A percentile compares a stretch with the other conserved stretches of the same genome.
Evolutionary conservation across 2,797 vertebrate genomes (phyloP).

Genomic region (Halcyon smyrnensis): DNA sequence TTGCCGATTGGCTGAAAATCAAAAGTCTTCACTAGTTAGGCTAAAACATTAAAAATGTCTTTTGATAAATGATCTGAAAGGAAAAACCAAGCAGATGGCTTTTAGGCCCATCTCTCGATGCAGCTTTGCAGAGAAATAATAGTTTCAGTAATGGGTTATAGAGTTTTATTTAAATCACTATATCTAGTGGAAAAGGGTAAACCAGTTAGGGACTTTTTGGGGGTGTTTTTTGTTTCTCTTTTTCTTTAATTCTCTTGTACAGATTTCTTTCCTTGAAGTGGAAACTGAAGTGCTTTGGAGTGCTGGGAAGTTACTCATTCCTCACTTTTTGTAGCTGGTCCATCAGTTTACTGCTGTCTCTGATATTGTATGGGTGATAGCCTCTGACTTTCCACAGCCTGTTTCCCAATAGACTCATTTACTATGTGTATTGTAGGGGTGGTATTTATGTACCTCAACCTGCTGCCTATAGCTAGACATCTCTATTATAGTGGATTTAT

Average conservation of each 20-base stretch:
- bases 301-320: neutral
- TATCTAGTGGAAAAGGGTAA: neutral
- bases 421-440: neutral
- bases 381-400: neutral
- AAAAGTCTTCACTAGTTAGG: conserved; percentile 53
- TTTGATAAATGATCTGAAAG: conserved; percentile 64
- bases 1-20: conserved; percentile 27
- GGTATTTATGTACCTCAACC: neutral
- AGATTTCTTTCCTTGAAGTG: neutral
- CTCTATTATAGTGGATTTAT: neutral
- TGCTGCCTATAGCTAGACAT: neutral
- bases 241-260: neutral
- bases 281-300: neutral
- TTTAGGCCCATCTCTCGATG: neutral
- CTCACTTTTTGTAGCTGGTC: neutral
- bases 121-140: conserved; percentile 40
- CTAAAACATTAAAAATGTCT: conserved; percentile 60
- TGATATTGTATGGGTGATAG: neutral
- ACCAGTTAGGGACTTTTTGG: neutral
- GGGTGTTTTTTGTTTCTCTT: neutral
- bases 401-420: neutral
- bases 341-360: neutral
- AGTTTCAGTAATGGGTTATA: conserved; percentile 37
- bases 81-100: conserved; percentile 65
- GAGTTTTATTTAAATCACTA: conserved; percentile 40